Conservation (phyloP, 2,797 vertebrate genomes). For the Pangasius mekongensis region DNA sequence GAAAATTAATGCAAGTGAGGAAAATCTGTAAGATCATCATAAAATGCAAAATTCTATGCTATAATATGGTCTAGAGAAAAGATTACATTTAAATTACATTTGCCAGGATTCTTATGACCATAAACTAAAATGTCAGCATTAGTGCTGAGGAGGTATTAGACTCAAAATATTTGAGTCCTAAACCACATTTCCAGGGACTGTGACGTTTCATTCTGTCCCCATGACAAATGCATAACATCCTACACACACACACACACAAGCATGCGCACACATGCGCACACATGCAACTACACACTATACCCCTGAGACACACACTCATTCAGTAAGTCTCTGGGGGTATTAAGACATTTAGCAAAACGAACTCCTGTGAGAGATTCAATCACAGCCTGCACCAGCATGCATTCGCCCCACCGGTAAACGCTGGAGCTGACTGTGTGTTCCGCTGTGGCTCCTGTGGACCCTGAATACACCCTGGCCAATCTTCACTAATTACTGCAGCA, state of each 20-base stretch:
- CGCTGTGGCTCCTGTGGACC: constrained; percentile 38
- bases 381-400: constrained; percentile 20
- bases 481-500: constrained; percentile 32
- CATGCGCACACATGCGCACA: constrained; percentile 34
- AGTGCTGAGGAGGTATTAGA: background rate
- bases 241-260: constrained; percentile 27
- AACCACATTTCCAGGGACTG: background rate
- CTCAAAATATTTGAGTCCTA: background rate
- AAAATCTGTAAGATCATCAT: background rate
- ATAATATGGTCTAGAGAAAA: background rate
- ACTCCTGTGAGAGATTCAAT: constrained; percentile 32
- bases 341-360: background rate
- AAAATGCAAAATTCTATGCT: background rate
- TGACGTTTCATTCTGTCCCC: background rate
- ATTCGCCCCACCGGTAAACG: constrained; percentile 1
- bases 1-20: background rate
- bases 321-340: constrained; percentile 16
- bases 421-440: constrained; percentile 6
- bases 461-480: constrained; percentile 43
- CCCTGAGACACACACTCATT: constrained; percentile 8
- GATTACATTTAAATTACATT: background rate
- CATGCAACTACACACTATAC: background rate
- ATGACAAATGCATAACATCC: background rate
- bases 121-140: background rate
- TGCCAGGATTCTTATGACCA: background rate